Base-by-base conservation (phyloP, 1,140 invertebrate species). In the Tyrophagus putrescentiae region DNA sequence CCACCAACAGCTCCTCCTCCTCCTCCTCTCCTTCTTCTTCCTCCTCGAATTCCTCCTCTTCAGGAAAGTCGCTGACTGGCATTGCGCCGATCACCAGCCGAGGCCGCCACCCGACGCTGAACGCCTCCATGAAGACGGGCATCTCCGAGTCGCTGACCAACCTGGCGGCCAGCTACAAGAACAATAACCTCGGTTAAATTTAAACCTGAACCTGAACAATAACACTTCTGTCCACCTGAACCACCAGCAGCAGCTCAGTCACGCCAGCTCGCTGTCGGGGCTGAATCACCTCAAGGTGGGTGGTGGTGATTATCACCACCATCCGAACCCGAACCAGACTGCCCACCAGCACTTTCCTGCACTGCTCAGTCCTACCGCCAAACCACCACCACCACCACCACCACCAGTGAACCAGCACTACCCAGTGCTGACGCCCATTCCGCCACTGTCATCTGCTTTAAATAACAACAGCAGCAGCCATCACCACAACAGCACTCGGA, bases 141-240 rank as follows among this genome's bases (percentile, higher is more conserved):
- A 42, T 54, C 18, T 54, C 52, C 3, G 52, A 54, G 39, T 54
- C 52, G 13, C 25, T 54, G 3, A 54, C n/a, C 52, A 54, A 31
- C 31, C 11, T n/a, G n/a, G n/a, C n/a, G n/a, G n/a, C n/a, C n/a
- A n/a, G n/a, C n/a, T n/a, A n/a, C n/a, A n/a, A n/a, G n/a, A n/a
- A n/a, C n/a, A n/a, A n/a, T n/a, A n/a, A n/a, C n/a, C n/a, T n/a
- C n/a, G n/a, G n/a, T n/a, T 50, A 1, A 13, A 50, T 50, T 50
- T 50, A 23, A 50, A 50, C 31, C 45, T n/a, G n/a, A n/a, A 50
- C 31, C 45, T 25, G 16, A 50, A 50, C 13, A 50, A 50, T 50
- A 50, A 50, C 21, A 50, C 16, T 16, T 16, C 4, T 16, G 1
- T 34, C n/a, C 54, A n/a, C 28, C 54, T 6, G 11, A 32, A 45